These are phyloP conservation scores for Pterocles gutturalis DNA, from an alignment of 2,113 vertebrate genomes.

Conservation along the genomic window DNA sequence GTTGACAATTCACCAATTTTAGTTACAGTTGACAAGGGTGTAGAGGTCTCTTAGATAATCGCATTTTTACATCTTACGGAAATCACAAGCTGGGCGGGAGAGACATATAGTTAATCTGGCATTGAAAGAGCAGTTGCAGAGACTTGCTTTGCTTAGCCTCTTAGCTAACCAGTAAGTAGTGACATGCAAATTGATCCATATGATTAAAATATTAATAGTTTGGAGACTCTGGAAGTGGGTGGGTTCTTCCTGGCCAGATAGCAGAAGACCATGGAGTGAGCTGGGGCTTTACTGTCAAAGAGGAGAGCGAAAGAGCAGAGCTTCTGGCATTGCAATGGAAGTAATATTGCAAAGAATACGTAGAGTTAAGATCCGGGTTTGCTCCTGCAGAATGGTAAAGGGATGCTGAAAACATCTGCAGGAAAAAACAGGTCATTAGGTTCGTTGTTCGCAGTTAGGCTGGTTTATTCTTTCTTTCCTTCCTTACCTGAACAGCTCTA, in stretches of 20 bases:
- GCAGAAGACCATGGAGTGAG: not conserved
- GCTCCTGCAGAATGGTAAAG: not conserved
- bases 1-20: not conserved
- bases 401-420: not conserved
- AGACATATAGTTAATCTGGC: not conserved
- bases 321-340: not conserved
- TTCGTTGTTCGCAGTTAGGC: not conserved
- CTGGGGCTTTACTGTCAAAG: not conserved
- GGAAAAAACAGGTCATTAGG: not conserved
- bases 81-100: not conserved
- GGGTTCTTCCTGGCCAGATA: not conserved
- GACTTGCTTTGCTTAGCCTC: not conserved
- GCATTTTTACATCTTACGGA: not conserved
- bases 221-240: not conserved
- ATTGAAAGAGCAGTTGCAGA: not conserved
- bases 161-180: not conserved
- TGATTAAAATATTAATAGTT: not conserved
- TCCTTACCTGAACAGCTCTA: not conserved
- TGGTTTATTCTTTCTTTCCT: not conserved
- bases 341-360: not conserved
- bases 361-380: not conserved
- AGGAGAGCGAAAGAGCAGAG: not conserved
- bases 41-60: not conserved
- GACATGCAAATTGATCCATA: not conserved
- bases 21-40: not conserved